These are phyloP conservation scores for Drosophila kanekoi DNA, from an alignment of 2,888 invertebrate genomes.

Conservation along the genomic window DNA sequence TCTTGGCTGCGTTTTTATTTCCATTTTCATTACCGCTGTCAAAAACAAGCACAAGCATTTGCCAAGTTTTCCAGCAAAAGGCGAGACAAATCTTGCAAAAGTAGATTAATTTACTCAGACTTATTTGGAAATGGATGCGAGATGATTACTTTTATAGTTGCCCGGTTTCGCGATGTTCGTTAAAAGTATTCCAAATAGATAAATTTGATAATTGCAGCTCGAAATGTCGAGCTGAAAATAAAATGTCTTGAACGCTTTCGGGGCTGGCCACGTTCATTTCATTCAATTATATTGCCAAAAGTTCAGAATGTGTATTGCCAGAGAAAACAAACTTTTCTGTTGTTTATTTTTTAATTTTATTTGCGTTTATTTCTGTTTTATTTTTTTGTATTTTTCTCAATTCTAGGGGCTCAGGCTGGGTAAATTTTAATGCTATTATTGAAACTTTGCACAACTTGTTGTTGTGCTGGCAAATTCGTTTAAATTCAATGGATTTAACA, in stretches of 20 bases:
- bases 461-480: slow-evolving; percentile 48
- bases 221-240: too few species aligned
- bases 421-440: slow-evolving; percentile 27
- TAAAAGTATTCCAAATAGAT: too few species aligned
- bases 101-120: too few species aligned
- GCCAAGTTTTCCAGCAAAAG: too few species aligned
- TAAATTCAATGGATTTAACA: slow-evolving; percentile 61
- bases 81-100: too few species aligned
- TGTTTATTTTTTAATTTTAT: slow-evolving; percentile 17
- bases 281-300: slow-evolving; percentile 18
- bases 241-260: not conserved
- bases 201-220: too few species aligned
- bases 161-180: too few species aligned
- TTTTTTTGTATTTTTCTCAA: not conserved
- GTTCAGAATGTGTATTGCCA: slow-evolving; percentile 7
- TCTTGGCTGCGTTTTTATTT: too few species aligned
- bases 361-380: slow-evolving; percentile 7
- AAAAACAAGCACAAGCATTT: too few species aligned
- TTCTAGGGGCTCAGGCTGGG: slow-evolving; percentile 10
- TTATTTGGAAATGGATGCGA: too few species aligned
- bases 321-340: not conserved
- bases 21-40: too few species aligned
- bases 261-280: not conserved
- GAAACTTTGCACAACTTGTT: slow-evolving; percentile 25
- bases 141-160: too few species aligned